Evolutionary conservation across 2,888 invertebrate species (phyloP), one percentile per base, ranked within the genome.

Genomic region (Sarcophaga variegata): DNA sequence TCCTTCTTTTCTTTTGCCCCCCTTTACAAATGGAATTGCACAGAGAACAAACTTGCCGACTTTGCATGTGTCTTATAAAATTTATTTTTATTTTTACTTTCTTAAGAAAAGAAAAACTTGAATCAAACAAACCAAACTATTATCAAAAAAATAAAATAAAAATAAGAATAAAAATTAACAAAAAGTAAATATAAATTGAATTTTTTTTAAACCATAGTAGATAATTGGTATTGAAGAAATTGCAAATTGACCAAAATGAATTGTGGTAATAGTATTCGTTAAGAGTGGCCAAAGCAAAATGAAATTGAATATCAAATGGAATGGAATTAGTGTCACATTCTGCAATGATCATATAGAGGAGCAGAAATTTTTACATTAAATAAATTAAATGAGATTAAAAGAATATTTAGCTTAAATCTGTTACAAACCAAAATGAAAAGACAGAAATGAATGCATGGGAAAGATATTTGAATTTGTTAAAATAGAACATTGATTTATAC

Each of bases 241-340:
- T 66, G 84, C 76, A 84, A 84, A 84, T 84, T 84, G 76, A 54
- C 27, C 76, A 67, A 72, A 76, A 81, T 81, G 80, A 76, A 81
- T 85, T 77, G 67, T 67, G 20, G 67, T 47, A 67, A 67, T 67
- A 67, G 20, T 45, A 67, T 45, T 67, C 67, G 45, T 67, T 37
- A 8, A 67, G 20, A 47, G 37, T 67, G 37, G 8, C 54, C 54
- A 20, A 37, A 37, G 5, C 5, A 4, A 37, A 67, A 20, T 45
- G 10, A 45, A 67, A 67, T 45, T 67, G 45, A 77, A n/a, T 72
- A 62, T 62, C 71, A 60, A 72, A 45, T 78, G 66, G 47, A 47
- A 67, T 83, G 66, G 60, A 47, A 67, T 83, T 59, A 76, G n/a
- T 78, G 78, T 72, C 83, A 54, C 54, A 76, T 54, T 81, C 62